Percentiles rank a stretch among this genome's conserved stretches.
phyloP scores from a whole-genome alignment of 2,113 vertebrate genomes.

The Machaerirhynchus nigripectus region DNA sequence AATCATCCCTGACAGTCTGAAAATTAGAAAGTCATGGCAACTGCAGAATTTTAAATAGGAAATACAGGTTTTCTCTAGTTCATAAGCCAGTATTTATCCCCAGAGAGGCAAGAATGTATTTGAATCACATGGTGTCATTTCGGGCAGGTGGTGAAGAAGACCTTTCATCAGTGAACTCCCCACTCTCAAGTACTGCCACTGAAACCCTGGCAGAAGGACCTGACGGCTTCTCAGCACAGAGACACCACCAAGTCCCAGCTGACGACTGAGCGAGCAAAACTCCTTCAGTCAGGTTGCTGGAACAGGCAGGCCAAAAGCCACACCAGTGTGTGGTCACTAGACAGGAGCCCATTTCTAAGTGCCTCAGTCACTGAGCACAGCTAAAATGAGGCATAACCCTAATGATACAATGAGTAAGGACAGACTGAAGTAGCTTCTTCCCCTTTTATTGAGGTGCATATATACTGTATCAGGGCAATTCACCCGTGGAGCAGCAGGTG shows the following conservation, averaged over 20 bases:
- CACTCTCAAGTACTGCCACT: background rate
- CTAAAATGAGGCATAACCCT: background rate
- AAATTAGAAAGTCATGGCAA: background rate
- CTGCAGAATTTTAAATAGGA: background rate
- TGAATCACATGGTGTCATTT: background rate
- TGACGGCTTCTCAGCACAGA: background rate
- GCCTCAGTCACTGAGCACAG: background rate
- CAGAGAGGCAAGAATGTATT: background rate
- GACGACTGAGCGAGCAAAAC: background rate
- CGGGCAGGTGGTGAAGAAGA: background rate
- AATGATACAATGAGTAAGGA: background rate
- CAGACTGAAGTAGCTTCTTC: background rate
- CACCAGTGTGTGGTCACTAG: background rate
- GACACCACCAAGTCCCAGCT: background rate
- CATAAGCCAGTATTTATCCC: background rate
- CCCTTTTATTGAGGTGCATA: background rate
- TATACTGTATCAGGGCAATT: background rate
- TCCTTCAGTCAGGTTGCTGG: background rate
- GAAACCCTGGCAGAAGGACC: background rate
- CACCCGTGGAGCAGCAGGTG: fast-evolving
- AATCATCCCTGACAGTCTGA: background rate
- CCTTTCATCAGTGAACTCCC: background rate
- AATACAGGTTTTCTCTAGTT: background rate
- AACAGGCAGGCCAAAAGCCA: background rate
- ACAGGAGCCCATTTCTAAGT: background rate